Evolutionary conservation across 2,113 vertebrate genomes (phyloP).

Genomic region (Pardalotus punctatus): DNA sequence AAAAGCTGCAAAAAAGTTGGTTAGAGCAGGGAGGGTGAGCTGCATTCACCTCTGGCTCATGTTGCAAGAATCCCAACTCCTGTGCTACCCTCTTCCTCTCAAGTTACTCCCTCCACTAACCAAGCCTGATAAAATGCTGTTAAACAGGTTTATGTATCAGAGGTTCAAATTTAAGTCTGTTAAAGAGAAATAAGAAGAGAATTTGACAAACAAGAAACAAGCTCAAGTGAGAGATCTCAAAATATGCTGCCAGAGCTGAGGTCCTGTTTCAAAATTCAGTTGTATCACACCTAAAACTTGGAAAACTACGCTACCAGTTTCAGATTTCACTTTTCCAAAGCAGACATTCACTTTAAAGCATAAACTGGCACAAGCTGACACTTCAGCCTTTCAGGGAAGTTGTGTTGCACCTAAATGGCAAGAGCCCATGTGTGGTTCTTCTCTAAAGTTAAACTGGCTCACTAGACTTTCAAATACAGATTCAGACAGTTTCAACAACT

Average conservation of each 20-base stretch:
- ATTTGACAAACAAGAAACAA: background rate
- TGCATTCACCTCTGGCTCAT: background rate
- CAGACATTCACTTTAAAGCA: background rate
- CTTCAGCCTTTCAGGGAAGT: background rate
- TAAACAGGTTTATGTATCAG: background rate
- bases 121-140: background rate
- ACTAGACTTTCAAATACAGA: background rate
- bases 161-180: background rate
- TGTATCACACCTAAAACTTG: background rate
- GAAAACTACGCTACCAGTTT: background rate
- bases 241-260: background rate
- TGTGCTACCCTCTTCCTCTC: background rate
- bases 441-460: background rate
- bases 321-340: background rate
- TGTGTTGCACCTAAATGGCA: background rate
- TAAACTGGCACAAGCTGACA: background rate
- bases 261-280: background rate
- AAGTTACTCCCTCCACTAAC: background rate
- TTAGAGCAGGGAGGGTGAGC: background rate
- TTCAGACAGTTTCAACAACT: background rate
- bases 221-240: background rate
- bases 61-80: background rate
- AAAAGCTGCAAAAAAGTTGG: background rate
- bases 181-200: background rate
- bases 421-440: background rate